These are phyloP conservation scores for Epizoanthus rinbou DNA, from an alignment of 92 coral and sea anemone species.

Conservation along the genomic window DNA sequence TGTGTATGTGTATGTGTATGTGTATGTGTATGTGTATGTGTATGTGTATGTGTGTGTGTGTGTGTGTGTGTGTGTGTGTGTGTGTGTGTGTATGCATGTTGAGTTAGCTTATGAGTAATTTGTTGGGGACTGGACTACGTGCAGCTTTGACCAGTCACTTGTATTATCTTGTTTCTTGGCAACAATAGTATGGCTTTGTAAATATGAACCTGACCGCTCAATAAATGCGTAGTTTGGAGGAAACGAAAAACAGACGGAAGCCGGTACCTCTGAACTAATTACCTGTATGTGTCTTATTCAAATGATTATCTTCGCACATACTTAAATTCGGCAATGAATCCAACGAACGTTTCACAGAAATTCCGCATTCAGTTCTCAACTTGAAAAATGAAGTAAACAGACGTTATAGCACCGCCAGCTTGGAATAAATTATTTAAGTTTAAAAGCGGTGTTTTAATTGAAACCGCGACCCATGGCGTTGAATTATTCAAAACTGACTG, in stretches of 20 bases:
- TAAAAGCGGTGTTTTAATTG: constrained; percentile 41
- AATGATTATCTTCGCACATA: no score
- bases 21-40: not conserved
- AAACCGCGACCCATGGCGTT: constrained; percentile 26
- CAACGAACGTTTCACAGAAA: not conserved
- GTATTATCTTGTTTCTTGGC: constrained; percentile 29
- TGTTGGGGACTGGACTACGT: not conserved
- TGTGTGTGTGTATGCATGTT: not conserved
- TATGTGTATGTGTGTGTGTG: not conserved
- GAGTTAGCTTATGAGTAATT: not conserved
- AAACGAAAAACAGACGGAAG: constrained; percentile 1
- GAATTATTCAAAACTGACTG: constrained; percentile 16
- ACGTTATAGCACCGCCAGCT: constrained; percentile 10
- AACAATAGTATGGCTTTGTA: constrained; percentile 28
- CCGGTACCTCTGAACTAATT: not conserved
- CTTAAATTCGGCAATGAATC: not conserved
- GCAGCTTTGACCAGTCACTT: not conserved
- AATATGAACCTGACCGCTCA: constrained; percentile 13
- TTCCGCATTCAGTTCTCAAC: not conserved
- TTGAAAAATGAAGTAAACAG: constrained; percentile 14
- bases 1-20: not conserved
- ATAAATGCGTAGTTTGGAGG: not conserved
- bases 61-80: not conserved
- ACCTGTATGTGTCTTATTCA: not conserved
- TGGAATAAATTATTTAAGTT: constrained; percentile 31